Percentiles rank a stretch among this genome's conserved stretches.
phyloP scores from a whole-genome alignment of 1,140 invertebrate species.

The Philopotamus ludificatus region DNA sequence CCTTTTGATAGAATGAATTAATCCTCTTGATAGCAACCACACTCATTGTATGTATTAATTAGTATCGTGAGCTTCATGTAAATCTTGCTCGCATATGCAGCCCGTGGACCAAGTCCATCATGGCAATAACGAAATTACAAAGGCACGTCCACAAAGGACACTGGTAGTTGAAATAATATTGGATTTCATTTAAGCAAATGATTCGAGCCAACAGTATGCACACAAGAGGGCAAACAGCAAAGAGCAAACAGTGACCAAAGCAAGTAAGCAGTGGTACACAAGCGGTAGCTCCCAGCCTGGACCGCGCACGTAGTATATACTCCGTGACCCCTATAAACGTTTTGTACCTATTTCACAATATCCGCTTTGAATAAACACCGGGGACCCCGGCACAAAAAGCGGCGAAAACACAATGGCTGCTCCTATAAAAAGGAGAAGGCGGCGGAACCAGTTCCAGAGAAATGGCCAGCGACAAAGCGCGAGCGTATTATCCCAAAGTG shows the following conservation, averaged over 20 bases:
- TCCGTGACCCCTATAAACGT: constrained; percentile 1
- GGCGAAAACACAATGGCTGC: not conserved
- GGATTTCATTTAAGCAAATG: not conserved
- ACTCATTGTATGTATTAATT: no score
- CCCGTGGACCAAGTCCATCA: no score
- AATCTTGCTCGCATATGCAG: no score
- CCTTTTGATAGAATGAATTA: no score
- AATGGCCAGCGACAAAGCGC: not conserved
- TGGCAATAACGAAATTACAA: not conserved
- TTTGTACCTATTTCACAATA: constrained; percentile 7
- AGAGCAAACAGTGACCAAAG: not conserved
- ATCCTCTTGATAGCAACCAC: no score
- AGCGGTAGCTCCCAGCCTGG: no score
- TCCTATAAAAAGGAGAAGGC: not conserved
- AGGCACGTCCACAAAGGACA: not conserved
- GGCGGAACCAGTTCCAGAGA: constrained; percentile 28
- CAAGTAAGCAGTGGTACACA: not conserved
- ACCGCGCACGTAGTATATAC: constrained; percentile 6
- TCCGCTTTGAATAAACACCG: constrained; percentile 19
- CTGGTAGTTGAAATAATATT: not conserved
- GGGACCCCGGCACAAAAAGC: constrained; percentile 13
- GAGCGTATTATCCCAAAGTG: constrained; percentile 24
- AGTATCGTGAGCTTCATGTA: no score
- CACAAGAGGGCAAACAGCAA: not conserved
- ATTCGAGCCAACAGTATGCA: not conserved